phyloP scores from a whole-genome alignment of 2,888 invertebrate species.

The Acrobasis suavella region DNA sequence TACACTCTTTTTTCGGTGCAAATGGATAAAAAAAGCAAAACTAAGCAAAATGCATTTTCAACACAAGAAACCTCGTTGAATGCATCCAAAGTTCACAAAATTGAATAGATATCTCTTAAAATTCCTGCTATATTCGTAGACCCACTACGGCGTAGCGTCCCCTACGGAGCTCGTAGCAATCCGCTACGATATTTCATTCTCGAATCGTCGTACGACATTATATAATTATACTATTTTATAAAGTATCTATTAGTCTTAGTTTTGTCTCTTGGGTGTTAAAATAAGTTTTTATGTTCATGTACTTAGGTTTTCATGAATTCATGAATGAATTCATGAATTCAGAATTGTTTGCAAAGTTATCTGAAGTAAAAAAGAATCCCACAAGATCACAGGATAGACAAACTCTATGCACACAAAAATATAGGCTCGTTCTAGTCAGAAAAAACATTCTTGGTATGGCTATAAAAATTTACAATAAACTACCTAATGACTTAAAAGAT shows the following conservation, averaged over 20 bases:
- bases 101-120: constrained; percentile 2
- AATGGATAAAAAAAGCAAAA: no score
- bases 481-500: no score
- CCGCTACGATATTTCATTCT: neutral
- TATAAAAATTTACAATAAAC: no score
- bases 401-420: no score
- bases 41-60: neutral
- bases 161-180: constrained; percentile 11
- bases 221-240: neutral
- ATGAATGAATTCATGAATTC: no score
- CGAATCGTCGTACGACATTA: neutral
- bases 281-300: neutral
- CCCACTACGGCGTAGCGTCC: constrained; percentile 9
- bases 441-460: no score
- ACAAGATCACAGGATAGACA: no score
- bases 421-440: no score
- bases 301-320: neutral
- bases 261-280: neutral
- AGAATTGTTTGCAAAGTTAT: no score
- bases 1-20: no score
- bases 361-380: no score
- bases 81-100: constrained; percentile 7
- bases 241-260: neutral
- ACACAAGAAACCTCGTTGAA: neutral
- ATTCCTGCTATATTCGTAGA: neutral